Conservation (phyloP, 2,797 vertebrate genomes). For the Lacerta bilineata region DNA sequence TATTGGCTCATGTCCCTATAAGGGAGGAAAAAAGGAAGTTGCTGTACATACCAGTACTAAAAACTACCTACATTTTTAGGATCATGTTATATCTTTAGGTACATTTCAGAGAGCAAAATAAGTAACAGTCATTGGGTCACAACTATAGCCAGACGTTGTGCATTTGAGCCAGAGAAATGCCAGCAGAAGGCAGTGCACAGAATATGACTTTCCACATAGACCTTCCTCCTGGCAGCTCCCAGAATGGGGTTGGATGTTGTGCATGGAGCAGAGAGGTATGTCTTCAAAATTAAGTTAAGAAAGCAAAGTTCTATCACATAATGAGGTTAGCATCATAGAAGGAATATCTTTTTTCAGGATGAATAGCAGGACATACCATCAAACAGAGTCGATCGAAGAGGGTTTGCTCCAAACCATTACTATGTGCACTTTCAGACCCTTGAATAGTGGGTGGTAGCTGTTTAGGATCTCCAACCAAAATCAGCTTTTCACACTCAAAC, state of each 20-base stretch:
- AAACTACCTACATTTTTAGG: neutral
- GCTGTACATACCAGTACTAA: neutral
- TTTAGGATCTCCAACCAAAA: constrained; percentile 85
- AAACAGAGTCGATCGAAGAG: constrained; percentile 83
- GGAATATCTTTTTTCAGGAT: neutral
- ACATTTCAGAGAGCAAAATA: neutral
- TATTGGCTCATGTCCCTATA: constrained; percentile 78
- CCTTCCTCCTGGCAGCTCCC: too few relatives aligned
- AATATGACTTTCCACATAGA: too few relatives aligned
- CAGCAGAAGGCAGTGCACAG: too few relatives aligned
- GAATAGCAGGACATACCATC: constrained; percentile 74
- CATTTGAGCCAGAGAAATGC: too few relatives aligned
- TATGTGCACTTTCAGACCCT: constrained; percentile 83
- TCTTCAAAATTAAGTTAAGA: neutral
- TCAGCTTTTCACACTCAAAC: constrained; percentile 84
- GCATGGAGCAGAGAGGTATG: too few relatives aligned
- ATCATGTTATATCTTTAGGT: too few relatives aligned
- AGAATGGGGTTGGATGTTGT: too few relatives aligned
- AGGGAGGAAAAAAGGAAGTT: fast-evolving
- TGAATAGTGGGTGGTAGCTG: constrained; percentile 83
- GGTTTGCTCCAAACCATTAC: constrained; percentile 83
- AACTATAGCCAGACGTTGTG: neutral
- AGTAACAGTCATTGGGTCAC: neutral
- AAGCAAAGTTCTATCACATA: neutral
- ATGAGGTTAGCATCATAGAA: neutral